Evolutionary conservation across 2,797 vertebrate species (phyloP).

Genomic region (Sebastes diaconus): DNA sequence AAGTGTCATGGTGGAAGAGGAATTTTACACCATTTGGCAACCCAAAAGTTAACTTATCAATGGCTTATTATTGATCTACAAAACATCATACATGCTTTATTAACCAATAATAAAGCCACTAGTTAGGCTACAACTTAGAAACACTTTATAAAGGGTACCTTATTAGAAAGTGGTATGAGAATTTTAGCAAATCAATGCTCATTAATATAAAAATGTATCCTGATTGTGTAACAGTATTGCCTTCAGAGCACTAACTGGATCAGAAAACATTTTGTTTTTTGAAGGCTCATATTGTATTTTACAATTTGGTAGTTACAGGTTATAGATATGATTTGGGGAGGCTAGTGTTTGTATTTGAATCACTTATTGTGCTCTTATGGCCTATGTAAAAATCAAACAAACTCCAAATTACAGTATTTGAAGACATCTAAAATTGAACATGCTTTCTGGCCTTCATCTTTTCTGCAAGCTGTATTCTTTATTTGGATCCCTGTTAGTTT

Average conservation of each 20-base stretch:
- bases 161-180: background rate
- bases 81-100: background rate
- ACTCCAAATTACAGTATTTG: background rate
- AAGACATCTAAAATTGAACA: background rate
- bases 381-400: background rate
- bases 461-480: no score
- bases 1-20: background rate
- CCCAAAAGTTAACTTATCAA: background rate
- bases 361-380: background rate
- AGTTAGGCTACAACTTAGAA: background rate
- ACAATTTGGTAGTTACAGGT: background rate
- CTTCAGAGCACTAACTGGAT: background rate
- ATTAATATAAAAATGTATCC: background rate
- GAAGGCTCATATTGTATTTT: background rate
- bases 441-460: background rate
- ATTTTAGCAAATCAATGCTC: background rate
- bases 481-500: no score
- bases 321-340: background rate
- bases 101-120: background rate
- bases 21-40: background rate
- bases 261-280: background rate
- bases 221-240: background rate
- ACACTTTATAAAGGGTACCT: background rate
- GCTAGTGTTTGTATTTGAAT: background rate
- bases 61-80: background rate